Evolutionary conservation across 2,797 vertebrate genomes (phyloP).

Genomic region (Hemitrygon akajei): DNA sequence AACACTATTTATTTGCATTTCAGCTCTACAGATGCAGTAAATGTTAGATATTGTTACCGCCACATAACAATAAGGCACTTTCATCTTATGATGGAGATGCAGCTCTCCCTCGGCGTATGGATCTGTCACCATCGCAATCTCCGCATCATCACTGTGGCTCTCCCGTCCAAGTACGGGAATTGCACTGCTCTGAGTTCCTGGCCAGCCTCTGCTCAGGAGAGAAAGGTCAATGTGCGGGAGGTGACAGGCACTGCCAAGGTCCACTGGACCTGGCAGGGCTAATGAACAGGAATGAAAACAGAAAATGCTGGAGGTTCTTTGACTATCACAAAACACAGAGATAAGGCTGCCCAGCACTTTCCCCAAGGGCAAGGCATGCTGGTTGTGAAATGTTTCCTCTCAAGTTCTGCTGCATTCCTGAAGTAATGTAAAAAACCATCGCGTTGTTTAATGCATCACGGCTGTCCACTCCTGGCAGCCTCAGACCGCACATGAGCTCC

Average conservation of each 20-base stretch:
- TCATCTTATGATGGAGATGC: too few relatives aligned
- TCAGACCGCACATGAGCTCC: not conserved
- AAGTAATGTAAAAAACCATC: not conserved
- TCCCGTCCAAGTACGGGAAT: not conserved
- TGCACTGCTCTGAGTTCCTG: not conserved
- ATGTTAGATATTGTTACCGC: not conserved
- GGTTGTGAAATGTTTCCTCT: not conserved
- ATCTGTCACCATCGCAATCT: not conserved
- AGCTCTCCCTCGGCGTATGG: not conserved
- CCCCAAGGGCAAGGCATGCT: not conserved
- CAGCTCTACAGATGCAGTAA: not conserved
- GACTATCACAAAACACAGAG: too few relatives aligned
- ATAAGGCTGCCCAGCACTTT: not conserved
- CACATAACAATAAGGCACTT: not conserved
- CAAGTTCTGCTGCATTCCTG: not conserved
- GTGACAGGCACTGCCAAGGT: not conserved
- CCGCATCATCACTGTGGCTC: not conserved
- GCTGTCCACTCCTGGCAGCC: too few relatives aligned
- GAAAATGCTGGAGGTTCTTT: not conserved
- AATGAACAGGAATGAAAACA: too few relatives aligned
- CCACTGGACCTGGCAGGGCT: not conserved
- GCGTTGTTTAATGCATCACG: not conserved
- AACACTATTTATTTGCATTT: not conserved
- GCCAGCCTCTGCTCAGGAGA: not conserved
- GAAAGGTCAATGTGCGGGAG: not conserved